A percentile compares a stretch with the other conserved stretches of the same genome.
phyloP scores from a whole-genome alignment of 2,888 invertebrate species.

The Heterodera filipjevi region DNA sequence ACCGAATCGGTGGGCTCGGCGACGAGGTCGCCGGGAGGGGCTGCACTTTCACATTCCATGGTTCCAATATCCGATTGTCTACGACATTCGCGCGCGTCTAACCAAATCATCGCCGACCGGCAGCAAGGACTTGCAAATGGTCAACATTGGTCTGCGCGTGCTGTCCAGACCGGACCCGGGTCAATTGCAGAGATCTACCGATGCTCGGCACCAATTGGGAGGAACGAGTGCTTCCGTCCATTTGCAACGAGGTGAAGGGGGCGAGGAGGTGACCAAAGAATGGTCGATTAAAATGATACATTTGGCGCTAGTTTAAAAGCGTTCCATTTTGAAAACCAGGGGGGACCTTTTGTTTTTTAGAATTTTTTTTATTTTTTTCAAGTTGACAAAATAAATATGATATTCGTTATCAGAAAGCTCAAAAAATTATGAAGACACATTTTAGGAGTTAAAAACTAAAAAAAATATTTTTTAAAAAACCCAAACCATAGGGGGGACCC shows the following conservation, averaged over 20 bases:
- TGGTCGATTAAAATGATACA: too few species aligned
- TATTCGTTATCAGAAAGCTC: too few species aligned
- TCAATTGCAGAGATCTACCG: constrained; percentile 85
- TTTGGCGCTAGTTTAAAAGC: too few species aligned
- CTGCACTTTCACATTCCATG: constrained; percentile 95
- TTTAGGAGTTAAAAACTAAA: too few species aligned
- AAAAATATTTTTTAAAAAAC: too few species aligned
- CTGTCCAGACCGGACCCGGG: constrained; percentile 88
- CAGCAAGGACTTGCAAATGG: constrained; percentile 94
- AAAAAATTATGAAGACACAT: too few species aligned
- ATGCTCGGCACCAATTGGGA: constrained; percentile 92
- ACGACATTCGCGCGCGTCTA: constrained; percentile 95
- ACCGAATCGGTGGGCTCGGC: constrained; percentile 89
- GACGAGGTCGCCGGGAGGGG: constrained; percentile 90
- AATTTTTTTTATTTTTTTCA: too few species aligned
- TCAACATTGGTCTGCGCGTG: constrained; percentile 95
- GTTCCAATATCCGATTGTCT: constrained; percentile 99
- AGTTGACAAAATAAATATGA: too few species aligned
- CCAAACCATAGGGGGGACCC: too few species aligned
- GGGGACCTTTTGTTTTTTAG: too few species aligned
- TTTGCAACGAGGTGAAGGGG: constrained; percentile 81
- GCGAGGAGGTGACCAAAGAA: not conserved
- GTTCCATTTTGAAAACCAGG: too few species aligned
- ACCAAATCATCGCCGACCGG: constrained; percentile 95
- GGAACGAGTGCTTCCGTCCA: constrained; percentile 94